Evolutionary conservation across 2,888 invertebrate species (phyloP).

Genomic region (Agelastica alni): DNA sequence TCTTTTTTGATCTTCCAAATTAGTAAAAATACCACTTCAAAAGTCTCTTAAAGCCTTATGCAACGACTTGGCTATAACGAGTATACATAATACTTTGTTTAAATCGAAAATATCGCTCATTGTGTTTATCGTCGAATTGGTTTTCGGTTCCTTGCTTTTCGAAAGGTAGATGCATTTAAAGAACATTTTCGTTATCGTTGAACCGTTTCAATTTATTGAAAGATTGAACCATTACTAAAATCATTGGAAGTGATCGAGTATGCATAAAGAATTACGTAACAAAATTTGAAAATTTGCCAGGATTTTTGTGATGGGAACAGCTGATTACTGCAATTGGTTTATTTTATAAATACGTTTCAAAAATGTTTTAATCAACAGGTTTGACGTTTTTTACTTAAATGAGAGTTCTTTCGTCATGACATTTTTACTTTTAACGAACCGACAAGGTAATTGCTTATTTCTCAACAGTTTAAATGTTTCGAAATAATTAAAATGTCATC

Average conservation of each 20-base stretch:
- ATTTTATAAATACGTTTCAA: conserved; percentile 1
- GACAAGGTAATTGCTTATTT: no score
- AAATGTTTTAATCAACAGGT: background rate
- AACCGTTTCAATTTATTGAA: conserved; percentile 8
- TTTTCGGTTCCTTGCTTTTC: conserved; percentile 27
- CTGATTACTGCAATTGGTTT: background rate
- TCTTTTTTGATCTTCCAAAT: background rate
- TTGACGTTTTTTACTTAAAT: no score
- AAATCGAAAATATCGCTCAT: conserved; percentile 45
- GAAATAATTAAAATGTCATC: no score
- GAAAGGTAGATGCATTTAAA: conserved; percentile 37
- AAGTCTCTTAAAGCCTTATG: conserved; percentile 37
- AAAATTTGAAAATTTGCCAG: conserved; percentile 7
- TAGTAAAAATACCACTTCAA: conserved; percentile 26
- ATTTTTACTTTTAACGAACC: no score
- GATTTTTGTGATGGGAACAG: conserved; percentile 7
- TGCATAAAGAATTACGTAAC: conserved; percentile 10
- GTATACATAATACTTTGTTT: conserved; percentile 46
- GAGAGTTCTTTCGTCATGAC: no score
- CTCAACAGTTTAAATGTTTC: no score
- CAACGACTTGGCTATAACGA: conserved; percentile 44
- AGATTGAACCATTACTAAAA: conserved; percentile 29
- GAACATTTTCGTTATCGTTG: conserved; percentile 33
- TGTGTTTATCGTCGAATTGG: conserved; percentile 4
- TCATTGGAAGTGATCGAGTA: background rate